A percentile compares a stretch with the other conserved stretches of the same genome.
Conservation (phyloP, 2,888 invertebrate genomes). For the Trissolcus japonicus region DNA sequence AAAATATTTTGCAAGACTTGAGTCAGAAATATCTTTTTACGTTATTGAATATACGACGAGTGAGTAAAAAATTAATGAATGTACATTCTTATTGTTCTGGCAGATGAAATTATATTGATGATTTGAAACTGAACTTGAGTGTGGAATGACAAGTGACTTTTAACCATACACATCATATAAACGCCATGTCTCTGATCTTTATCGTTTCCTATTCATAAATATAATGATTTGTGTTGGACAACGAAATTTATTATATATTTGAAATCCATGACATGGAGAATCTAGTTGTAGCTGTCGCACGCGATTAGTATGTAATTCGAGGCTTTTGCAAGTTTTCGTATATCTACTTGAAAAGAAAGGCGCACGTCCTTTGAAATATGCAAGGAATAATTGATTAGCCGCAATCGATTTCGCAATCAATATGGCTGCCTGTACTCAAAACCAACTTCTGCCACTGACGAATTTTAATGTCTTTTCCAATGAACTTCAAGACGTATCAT, state of each 20-base stretch:
- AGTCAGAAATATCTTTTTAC: no score
- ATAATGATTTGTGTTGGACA: constrained; percentile 29
- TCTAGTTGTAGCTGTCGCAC: constrained; percentile 36
- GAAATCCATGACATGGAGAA: constrained; percentile 13
- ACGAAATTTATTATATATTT: constrained; percentile 43
- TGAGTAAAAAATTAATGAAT: no score
- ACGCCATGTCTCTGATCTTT: constrained; percentile 38
- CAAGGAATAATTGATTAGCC: constrained; percentile 71
- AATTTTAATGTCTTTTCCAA: constrained; percentile 62
- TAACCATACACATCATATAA: constrained; percentile 18
- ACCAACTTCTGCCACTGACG: constrained; percentile 4
- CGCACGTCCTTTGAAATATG: constrained; percentile 62
- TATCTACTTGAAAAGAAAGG: constrained; percentile 51
- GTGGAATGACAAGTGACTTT: constrained; percentile 42
- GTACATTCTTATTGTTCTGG: no score
- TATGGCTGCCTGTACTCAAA: constrained; percentile 65
- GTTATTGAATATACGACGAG: no score
- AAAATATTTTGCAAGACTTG: not conserved
- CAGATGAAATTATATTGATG: no score
- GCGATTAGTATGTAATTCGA: constrained; percentile 59
- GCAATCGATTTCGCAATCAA: constrained; percentile 69
- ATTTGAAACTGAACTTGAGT: no score
- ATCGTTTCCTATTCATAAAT: constrained; percentile 43
- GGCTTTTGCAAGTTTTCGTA: constrained; percentile 47
- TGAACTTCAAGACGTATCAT: constrained; percentile 32